Evolutionary conservation across 2,113 vertebrate genomes (phyloP).

Genomic region (Pterocles gutturalis): DNA sequence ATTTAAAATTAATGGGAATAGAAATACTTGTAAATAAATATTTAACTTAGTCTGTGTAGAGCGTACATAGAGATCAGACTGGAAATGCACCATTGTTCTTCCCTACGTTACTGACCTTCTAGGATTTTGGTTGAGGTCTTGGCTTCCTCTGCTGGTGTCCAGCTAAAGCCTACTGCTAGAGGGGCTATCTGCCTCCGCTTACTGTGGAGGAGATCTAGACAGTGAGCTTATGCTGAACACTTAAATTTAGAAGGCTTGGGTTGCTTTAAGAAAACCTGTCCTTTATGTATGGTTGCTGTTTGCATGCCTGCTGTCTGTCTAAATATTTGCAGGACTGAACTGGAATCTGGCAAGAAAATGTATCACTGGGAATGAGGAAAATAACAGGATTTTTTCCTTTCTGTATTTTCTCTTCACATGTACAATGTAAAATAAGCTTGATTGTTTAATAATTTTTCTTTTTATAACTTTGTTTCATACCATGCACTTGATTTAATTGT

Average conservation of each 20-base stretch:
- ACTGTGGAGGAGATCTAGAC: neutral
- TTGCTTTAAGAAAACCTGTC: neutral
- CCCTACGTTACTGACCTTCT: neutral
- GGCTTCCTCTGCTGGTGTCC: neutral
- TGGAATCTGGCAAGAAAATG: neutral
- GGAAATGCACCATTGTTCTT: neutral
- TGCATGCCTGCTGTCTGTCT: neutral
- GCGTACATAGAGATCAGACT: neutral
- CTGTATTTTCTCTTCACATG: neutral
- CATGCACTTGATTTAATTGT: neutral
- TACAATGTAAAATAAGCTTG: neutral
- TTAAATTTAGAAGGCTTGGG: neutral
- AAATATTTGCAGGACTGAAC: neutral
- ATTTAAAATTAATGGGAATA: neutral
- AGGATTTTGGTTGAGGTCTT: neutral
- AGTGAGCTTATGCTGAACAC: neutral
- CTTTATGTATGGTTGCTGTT: neutral
- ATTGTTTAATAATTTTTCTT: neutral
- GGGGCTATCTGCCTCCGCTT: neutral
- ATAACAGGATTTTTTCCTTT: neutral
- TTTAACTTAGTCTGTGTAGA: neutral
- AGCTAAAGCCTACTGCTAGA: neutral
- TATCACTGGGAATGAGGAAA: neutral
- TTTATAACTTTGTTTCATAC: neutral
- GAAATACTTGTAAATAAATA: neutral